phyloP scores from a whole-genome alignment of 2,888 invertebrate species.

The Synergus gifuensis region DNA sequence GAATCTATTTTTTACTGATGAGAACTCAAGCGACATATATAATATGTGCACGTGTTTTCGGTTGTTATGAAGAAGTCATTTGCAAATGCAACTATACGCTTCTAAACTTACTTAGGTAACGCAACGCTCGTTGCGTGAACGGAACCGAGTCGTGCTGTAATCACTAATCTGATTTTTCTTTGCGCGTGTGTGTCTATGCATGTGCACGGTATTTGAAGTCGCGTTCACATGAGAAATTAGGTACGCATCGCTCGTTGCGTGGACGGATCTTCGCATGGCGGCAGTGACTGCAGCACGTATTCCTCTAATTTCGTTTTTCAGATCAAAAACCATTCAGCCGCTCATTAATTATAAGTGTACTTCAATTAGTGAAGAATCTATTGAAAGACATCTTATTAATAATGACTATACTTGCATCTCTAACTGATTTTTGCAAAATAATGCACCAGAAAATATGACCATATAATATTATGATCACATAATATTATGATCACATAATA shows the following conservation, averaged over 20 bases:
- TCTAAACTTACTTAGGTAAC: slow-evolving; percentile 63
- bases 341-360: background rate
- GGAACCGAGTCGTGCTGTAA: slow-evolving; percentile 47
- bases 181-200: slow-evolving; percentile 50
- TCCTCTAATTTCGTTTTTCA: slow-evolving; percentile 21
- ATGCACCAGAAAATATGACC: too few relatives aligned
- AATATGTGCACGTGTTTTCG: background rate
- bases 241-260: slow-evolving; percentile 59
- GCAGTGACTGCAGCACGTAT: slow-evolving; percentile 47
- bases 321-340: slow-evolving; percentile 13
- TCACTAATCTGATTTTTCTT: slow-evolving; percentile 50
- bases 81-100: slow-evolving; percentile 6
- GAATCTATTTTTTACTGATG: background rate
- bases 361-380: background rate
- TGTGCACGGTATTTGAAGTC: slow-evolving; percentile 53
- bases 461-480: too few relatives aligned
- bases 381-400: background rate
- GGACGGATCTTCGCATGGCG: slow-evolving; percentile 63
- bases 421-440: background rate
- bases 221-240: slow-evolving; percentile 58
- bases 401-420: background rate
- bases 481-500: too few relatives aligned
- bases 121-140: slow-evolving; percentile 56
- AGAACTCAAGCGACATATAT: background rate
- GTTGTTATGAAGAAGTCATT: background rate